Evolutionary conservation across 2,113 vertebrate species (phyloP), one percentile per base, ranked within the genome.

Genomic region (Dolichotis patagonum): DNA sequence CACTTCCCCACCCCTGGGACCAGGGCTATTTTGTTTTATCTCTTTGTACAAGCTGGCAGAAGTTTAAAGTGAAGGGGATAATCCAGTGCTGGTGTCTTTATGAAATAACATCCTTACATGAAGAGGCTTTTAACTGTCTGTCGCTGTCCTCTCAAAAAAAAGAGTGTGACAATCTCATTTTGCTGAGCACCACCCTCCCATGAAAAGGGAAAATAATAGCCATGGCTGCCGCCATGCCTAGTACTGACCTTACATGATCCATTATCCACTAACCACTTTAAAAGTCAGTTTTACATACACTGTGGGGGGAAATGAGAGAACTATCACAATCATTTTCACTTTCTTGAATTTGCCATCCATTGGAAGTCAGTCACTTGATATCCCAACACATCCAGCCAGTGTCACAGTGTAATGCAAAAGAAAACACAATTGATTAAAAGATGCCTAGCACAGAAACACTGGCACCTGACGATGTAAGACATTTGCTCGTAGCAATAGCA

Each of bases 1-100:
- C 98, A 98, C 98, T 98, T 98, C 98, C 98, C 98, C 97, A 98
- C 98, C 98, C 99, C 99, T 99, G 99, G 99, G 98, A 99, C 98
- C 98, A 93, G 98, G 99, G 98, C 99, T 99, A 99, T 99, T 99
- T 99, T 99, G 99, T 99, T 99, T 99, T 98, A 99, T 99, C 98
- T 99, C 98, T 99, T 99, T 99, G 99, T 99, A 99, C 98, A 99
- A 98, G 99, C 99, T 98, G 98, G 99, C 99, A 99, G 99, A 99
- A 99, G 98, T 99, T 99, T 99, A 99, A 99, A 99, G 98, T 98
- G 98, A 98, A 98, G 98, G 98, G 98, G 99, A 99, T 99, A 99
- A 99, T 99, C 99, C 99, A 98, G 98, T 98, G 98, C 98, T 98
- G 98, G 99, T 99, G 99, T 99, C 99, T 99, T 98, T 99, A 99